Conservation (phyloP, 2,113 vertebrate species). For the Paratilapia polleni region DNA sequence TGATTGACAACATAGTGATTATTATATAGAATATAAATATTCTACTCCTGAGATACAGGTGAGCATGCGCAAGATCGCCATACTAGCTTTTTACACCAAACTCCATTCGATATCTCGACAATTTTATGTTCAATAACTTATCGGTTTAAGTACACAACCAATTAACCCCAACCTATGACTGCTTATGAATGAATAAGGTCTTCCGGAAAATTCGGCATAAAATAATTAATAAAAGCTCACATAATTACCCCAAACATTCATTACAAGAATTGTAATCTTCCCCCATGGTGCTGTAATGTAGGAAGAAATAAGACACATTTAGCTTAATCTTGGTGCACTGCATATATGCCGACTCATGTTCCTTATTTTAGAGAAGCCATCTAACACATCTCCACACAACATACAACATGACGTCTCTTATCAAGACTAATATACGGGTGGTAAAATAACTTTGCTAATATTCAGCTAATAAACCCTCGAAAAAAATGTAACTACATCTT, state of each 20-base stretch:
- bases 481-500: fast-evolving
- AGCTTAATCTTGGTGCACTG: background rate
- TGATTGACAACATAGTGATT: background rate
- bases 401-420: background rate
- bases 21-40: background rate
- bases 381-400: background rate
- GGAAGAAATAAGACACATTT: fast-evolving
- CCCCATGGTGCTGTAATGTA: background rate
- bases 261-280: background rate
- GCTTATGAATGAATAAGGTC: fast-evolving
- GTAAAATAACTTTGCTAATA: background rate
- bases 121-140: background rate
- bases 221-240: background rate
- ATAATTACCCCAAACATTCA: background rate
- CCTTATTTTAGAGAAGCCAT: background rate
- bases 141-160: fast-evolving
- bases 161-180: fast-evolving
- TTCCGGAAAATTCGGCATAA: slow-evolving; percentile 7
- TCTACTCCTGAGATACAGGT: background rate
- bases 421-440: background rate
- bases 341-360: background rate
- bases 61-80: background rate
- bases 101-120: background rate
- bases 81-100: background rate
- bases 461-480: background rate